Conservation (phyloP, 2,888 invertebrate species). For the Mythimna ferrago region DNA sequence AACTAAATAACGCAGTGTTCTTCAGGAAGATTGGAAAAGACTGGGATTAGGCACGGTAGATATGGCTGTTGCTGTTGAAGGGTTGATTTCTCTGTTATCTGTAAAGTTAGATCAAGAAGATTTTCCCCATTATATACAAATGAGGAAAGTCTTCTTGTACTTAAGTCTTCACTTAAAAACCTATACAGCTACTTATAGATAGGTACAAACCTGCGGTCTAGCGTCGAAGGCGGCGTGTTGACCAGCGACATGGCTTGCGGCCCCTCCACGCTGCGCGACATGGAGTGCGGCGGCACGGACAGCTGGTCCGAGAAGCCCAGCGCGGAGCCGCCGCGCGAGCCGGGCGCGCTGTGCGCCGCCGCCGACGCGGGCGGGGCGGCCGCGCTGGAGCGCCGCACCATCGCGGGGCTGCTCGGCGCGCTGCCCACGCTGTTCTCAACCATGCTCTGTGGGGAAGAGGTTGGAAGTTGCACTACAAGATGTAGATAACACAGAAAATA, state of each 20-base stretch:
- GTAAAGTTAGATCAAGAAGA: too few species aligned
- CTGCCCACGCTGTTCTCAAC: constrained; percentile 91
- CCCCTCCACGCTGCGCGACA: constrained; percentile 92
- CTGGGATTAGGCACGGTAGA: too few species aligned
- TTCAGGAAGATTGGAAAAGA: too few species aligned
- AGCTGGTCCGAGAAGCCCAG: constrained; percentile 81
- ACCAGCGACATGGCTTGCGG: constrained; percentile 70
- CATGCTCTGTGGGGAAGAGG: constrained; percentile 72
- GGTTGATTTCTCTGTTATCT: too few species aligned
- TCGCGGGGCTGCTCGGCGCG: constrained; percentile 90
- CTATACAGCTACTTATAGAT: neutral
- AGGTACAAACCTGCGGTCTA: constrained; percentile 88
- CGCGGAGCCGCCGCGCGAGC: constrained; percentile 87
- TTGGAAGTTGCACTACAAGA: too few species aligned
- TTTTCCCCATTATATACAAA: too few species aligned
- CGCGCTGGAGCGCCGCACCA: constrained; percentile 67
- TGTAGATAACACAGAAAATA: too few species aligned
- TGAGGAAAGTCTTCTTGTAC: too few species aligned
- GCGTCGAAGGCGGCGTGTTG: constrained; percentile 81
- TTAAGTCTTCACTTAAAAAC: too few species aligned
- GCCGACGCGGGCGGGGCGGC: constrained; percentile 39
- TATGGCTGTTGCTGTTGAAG: too few species aligned
- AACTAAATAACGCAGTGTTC: too few species aligned
- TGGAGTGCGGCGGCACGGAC: constrained; percentile 76
- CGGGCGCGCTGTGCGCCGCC: constrained; percentile 71